Base-by-base conservation (phyloP, 2,888 invertebrate genomes). In the Cyclophora punctaria region DNA sequence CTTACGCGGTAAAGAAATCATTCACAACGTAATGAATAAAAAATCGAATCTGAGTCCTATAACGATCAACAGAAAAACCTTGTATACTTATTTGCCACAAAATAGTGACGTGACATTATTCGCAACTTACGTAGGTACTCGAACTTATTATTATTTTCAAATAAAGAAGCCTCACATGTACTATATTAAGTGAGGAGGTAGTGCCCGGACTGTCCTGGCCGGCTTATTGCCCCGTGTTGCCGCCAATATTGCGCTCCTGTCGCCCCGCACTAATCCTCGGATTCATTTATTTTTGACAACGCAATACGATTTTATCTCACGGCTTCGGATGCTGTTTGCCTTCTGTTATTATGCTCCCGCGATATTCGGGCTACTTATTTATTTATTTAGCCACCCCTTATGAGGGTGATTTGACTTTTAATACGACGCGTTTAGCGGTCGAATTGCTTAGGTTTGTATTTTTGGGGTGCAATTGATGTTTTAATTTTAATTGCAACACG, bases 271-370 rank as follows among this genome's bases (percentile, higher is more conserved):
- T 88, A 88, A 88, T 88, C 88, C 86, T 75, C 67, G 83, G 86
- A 87, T 88, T 88, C 87, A 88, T 88, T 88, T 88, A 88, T 88
- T 88, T 88, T 88, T 88, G 88, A 88, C 88, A 87, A 87, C 88
- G 87, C 88, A 84, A 88, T 86, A 85, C 86, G 87, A 88, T 88
- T 88, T 86, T 88, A 87, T 88, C 88, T 86, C 84, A 81, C 78
- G 84, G 86, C 87, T 86, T 87, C 87, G 83, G 83, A 84, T 85
- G 85, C 85, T 87, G 87, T 88, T 88, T 88, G 86, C 87, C 84
- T 78, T 82, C 83, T 84, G 86, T 86, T 88, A 86, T 86, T 85
- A 83, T 76, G 75, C 78, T 78, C 75, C 81, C 73, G 75, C 78
- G 78, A 82, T 83, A 84, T 80, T 83, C 76, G 73, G 73, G 75